These are phyloP conservation scores for Valencia hispanica DNA, from an alignment of 2,797 vertebrate genomes.

Conservation along the genomic window DNA sequence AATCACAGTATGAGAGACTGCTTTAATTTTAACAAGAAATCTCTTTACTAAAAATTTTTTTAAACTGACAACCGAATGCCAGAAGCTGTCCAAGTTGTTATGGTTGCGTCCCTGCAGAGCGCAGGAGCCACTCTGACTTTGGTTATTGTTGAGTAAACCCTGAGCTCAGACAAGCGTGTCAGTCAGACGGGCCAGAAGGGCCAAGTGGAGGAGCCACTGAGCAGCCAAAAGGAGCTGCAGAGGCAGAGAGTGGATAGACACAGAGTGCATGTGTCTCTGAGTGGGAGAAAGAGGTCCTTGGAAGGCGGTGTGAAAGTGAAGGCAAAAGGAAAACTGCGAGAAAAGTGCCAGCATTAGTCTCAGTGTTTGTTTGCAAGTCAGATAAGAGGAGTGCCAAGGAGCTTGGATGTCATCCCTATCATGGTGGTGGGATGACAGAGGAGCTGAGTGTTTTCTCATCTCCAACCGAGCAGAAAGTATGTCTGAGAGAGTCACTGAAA, in stretches of 20 bases:
- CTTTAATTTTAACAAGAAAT: slow-evolving; percentile 14
- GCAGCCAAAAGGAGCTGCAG: slow-evolving; percentile 28
- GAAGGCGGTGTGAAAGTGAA: slow-evolving; percentile 30
- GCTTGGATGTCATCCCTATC: slow-evolving; percentile 44
- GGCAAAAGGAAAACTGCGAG: slow-evolving; percentile 11
- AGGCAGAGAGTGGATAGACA: slow-evolving; percentile 11
- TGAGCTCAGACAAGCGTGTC: slow-evolving; percentile 59
- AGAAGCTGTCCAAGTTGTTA: slow-evolving; percentile 13
- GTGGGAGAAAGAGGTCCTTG: slow-evolving; percentile 9
- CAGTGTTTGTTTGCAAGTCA: slow-evolving; percentile 35
- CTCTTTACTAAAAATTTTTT: background rate
- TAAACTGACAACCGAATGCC: slow-evolving; percentile 3
- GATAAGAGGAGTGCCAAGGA: slow-evolving; percentile 47
- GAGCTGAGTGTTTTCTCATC: slow-evolving; percentile 22
- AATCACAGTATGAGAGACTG: slow-evolving; percentile 6
- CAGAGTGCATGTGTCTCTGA: slow-evolving; percentile 9
- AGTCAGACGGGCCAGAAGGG: slow-evolving; percentile 61
- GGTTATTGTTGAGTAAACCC: slow-evolving; percentile 70
- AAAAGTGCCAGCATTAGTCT: slow-evolving; percentile 36
- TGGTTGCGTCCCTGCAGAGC: slow-evolving; percentile 27
- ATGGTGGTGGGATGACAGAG: slow-evolving; percentile 26
- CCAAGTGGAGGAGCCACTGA: slow-evolving; percentile 50
- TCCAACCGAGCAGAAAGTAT: slow-evolving; percentile 11
- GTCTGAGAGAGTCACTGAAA: slow-evolving; percentile 6
- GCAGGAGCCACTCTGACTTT: slow-evolving; percentile 50